phyloP scores from a whole-genome alignment of 2,113 vertebrate species.

The Podarcis cretensis region DNA sequence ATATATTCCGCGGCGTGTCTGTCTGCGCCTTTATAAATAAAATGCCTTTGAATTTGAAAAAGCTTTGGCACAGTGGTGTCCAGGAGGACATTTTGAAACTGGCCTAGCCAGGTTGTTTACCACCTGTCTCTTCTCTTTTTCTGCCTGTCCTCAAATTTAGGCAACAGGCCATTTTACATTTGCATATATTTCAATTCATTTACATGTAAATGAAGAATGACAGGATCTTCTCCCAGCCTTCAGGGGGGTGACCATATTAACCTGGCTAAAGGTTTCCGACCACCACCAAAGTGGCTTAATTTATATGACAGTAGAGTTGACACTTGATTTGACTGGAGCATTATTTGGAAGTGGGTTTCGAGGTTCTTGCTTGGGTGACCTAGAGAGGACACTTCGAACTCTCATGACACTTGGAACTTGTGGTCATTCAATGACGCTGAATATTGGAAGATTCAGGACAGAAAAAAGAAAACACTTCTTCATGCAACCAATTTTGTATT shows the following conservation, averaged over 20 bases:
- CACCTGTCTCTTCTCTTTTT: not conserved
- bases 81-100: constrained; percentile 7
- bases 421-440: not conserved
- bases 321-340: not conserved
- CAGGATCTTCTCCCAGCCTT: not conserved
- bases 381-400: too few species aligned
- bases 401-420: too few species aligned
- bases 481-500: too few species aligned
- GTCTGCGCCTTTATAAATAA: not conserved
- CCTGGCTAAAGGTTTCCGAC: not conserved
- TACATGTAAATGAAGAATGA: not conserved
- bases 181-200: constrained; percentile 15
- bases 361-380: not conserved
- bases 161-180: not conserved
- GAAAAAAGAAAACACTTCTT: too few species aligned
- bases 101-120: not conserved
- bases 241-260: not conserved
- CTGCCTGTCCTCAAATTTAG: not conserved
- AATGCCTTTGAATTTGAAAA: not conserved
- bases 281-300: not conserved
- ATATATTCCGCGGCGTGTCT: rapidly evolving
- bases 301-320: not conserved
- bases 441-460: too few species aligned
- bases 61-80: not conserved
- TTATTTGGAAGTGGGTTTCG: not conserved